Evolutionary conservation across 1,140 invertebrate species (phyloP).

Genomic region (Drosophila ohnishii): DNA sequence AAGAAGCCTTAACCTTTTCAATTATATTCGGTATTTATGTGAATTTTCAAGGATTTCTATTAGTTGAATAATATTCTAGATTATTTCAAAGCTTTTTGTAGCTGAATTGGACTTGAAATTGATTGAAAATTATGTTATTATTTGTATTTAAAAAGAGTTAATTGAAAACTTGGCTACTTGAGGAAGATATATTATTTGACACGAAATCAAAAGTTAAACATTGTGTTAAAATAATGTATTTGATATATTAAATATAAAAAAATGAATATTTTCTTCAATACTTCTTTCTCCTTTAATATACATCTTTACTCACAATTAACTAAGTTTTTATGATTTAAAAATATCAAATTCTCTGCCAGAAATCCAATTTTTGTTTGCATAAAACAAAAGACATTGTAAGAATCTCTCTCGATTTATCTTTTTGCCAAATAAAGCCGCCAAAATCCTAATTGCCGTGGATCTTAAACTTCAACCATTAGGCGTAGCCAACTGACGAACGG

Average conservation of each 20-base stretch:
- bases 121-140: background rate
- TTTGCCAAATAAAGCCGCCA: background rate
- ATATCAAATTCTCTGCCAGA: background rate
- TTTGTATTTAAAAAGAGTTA: background rate
- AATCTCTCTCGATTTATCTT: background rate
- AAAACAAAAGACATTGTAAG: background rate
- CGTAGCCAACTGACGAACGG: background rate
- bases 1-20: background rate
- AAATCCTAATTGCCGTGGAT: background rate
- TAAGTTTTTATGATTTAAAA: too few species aligned
- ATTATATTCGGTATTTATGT: background rate
- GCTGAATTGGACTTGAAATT: background rate
- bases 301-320: too few species aligned
- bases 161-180: background rate
- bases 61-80: background rate
- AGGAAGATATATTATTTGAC: too few species aligned
- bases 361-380: background rate
- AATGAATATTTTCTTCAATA: too few species aligned
- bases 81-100: background rate
- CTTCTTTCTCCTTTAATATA: too few species aligned
- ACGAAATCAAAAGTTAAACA: too few species aligned
- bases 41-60: background rate
- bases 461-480: slow-evolving; percentile 10
- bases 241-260: too few species aligned
- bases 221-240: too few species aligned